Evolutionary conservation across 2,797 vertebrate species (phyloP), one percentile per base, ranked within the genome.

Genomic region (Mus minutoides): DNA sequence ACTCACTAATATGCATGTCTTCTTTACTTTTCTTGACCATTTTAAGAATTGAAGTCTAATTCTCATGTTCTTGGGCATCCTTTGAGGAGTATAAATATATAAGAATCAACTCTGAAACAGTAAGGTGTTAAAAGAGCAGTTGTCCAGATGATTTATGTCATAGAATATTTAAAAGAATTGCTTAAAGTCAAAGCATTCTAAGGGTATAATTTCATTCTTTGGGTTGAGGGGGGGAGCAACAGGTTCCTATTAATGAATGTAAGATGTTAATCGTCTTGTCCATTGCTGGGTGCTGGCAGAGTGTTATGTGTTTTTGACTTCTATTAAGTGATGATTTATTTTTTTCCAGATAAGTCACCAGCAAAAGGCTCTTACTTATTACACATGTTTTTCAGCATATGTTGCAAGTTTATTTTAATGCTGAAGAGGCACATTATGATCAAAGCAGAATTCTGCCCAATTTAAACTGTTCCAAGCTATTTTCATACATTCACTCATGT

Each of bases 321-420:
- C 91, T 96, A 97, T 97, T 97, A 97, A 97, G 75, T 94, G 93
- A 90, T 97, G 84, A 92, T 76, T 96, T 96, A 96, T 96, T 96
- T 97, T 90, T 96, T 97, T 92, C 89, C 64, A 97, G 94, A 96
- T 91, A 97, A 97, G 95, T 96, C 96, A 96, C 96, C 94, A 96
- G 92, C 62, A 94, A 97, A 92, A 97, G 87, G 89, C 97, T 96
- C 83, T 97, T 97, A 97, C 95, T 98, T 97, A 97, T 98, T 97
- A 97, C 97, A 97, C 97, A 97, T 97, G 95, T 94, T 97, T 98
- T 98, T 97, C 97, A 97, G 97, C 97, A 97, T 98, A 97, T 98
- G 97, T 97, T 98, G 97, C 97, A 98, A 98, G 97, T 98, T 97
- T 98, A 98, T 97, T 97, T 98, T 98, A 98, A 98, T 97, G 97